phyloP scores from a whole-genome alignment of 2,113 vertebrate species.

The Bungarus multicinctus region DNA sequence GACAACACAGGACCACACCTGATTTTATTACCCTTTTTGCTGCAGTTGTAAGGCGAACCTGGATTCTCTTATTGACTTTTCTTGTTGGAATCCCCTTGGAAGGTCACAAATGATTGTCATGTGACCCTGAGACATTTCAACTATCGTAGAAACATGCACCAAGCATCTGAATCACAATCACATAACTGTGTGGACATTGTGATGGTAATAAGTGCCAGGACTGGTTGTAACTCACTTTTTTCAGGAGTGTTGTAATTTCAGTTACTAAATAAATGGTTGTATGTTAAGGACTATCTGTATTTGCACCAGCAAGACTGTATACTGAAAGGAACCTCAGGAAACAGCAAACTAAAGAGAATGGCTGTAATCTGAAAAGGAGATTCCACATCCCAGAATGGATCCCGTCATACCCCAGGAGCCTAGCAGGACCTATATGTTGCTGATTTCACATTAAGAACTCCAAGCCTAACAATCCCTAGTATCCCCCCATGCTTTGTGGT shows the following conservation, averaged over 20 bases:
- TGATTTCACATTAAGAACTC: not conserved
- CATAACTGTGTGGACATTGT: not conserved
- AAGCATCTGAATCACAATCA: not conserved
- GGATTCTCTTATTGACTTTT: not conserved
- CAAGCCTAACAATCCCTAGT: not conserved
- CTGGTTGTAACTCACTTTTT: not conserved
- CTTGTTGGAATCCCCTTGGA: not conserved
- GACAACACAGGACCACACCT: not conserved
- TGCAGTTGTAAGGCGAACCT: not conserved
- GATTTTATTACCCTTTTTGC: not conserved
- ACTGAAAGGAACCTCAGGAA: not conserved
- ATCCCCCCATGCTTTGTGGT: not conserved
- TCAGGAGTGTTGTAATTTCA: not conserved
- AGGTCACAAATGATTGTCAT: not conserved
- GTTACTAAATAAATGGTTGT: not conserved
- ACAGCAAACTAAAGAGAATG: not conserved
- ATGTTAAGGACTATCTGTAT: not conserved
- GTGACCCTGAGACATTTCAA: not conserved
- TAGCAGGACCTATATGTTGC: not conserved
- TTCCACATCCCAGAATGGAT: not conserved
- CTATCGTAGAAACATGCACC: not conserved
- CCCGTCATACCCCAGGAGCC: not conserved
- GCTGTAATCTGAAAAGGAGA: not conserved
- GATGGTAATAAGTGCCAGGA: not conserved
- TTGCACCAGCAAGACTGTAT: not conserved